Base-by-base conservation (phyloP, 37 sponge, comb jelly and placozoan genomes). In the Ephydatia muelleri region DNA sequence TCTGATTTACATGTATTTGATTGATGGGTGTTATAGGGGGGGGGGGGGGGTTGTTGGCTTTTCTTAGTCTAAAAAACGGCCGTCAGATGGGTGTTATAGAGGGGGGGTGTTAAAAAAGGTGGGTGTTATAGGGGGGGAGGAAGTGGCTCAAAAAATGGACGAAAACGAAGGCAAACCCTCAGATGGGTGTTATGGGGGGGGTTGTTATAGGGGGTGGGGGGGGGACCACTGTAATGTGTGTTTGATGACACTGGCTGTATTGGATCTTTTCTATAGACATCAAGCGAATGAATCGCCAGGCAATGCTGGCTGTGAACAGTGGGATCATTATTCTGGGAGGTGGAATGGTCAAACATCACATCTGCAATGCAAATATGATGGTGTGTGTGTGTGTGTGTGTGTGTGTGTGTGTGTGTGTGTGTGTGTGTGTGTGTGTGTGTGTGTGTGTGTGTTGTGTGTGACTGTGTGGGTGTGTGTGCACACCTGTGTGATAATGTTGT, bases 311-410 rank as follows among this genome's bases (percentile, higher is more conserved):
- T 40, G 86, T 87, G 39, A 93, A 96, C 70, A 95, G 86, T 67
- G 99, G 99, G 9, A 99, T 99, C 94, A 85, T 99, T 43, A 96
- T 99, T 25, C 91, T 99, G 8, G 99, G 99, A 67, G 99, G 97
- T 32, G 99, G 99, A 0, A 72, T 99, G 72, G 87, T 95, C 64
- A 99, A 99, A 69, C 99, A 99, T 79, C 99, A 99, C 80, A 93
- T 99, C 68, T 97, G 95, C 64, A 99, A 99, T 80, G 99, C 99
- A 30, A 99, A 99, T 81, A 83, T 99, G 22, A 97, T 99, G 97
- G 96, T 95, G 31, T 81, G 84, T 43, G 28, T 13, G 39, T 78
- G 32, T 40, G 28, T 28, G 36, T 23, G 26, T n/a, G 14, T 34
- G 49, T 48, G 64, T 83, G 75, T 23, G 30, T 25, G 5, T 57